Evolutionary conservation across 1,140 invertebrate genomes (phyloP).

Genomic region (Euwallacea fornicatus): DNA sequence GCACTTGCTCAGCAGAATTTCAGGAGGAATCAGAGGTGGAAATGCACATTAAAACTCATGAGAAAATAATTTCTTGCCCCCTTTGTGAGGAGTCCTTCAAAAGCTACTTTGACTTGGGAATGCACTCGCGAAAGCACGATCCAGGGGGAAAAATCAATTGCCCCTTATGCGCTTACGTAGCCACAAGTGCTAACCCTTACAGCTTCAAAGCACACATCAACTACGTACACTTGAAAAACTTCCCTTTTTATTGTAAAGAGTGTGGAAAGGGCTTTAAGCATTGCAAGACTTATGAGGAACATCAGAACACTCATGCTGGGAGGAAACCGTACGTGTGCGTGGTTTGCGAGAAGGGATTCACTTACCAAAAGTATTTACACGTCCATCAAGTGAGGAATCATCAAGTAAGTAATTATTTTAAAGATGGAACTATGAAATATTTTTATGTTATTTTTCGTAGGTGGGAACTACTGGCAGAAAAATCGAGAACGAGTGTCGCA

Average conservation of each 20-base stretch:
- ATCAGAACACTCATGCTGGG: constrained; percentile 45
- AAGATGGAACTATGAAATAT: constrained; percentile 38
- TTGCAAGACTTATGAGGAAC: constrained; percentile 35
- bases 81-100: constrained; percentile 37
- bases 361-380: constrained; percentile 54
- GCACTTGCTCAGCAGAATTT: constrained; percentile 40
- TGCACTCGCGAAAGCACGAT: constrained; percentile 37
- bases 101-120: constrained; percentile 24
- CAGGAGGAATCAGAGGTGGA: constrained; percentile 39
- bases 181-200: constrained; percentile 30
- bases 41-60: constrained; percentile 36
- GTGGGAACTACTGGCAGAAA: constrained; percentile 40
- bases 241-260: constrained; percentile 38
- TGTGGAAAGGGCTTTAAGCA: constrained; percentile 44
- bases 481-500: constrained; percentile 41
- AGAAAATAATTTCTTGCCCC: constrained; percentile 35
- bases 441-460: constrained; percentile 8
- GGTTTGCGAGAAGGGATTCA: constrained; percentile 61
- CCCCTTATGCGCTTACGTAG: constrained; percentile 40
- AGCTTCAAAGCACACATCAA: constrained; percentile 41
- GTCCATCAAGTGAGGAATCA: constrained; percentile 54
- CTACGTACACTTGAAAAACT: constrained; percentile 49
- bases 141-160: constrained; percentile 29
- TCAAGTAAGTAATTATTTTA: constrained; percentile 52
- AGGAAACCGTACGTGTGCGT: constrained; percentile 59